Evolutionary conservation across 23 tunicate genomes (phyloP).

Genomic region (Pegea sp.): DNA sequence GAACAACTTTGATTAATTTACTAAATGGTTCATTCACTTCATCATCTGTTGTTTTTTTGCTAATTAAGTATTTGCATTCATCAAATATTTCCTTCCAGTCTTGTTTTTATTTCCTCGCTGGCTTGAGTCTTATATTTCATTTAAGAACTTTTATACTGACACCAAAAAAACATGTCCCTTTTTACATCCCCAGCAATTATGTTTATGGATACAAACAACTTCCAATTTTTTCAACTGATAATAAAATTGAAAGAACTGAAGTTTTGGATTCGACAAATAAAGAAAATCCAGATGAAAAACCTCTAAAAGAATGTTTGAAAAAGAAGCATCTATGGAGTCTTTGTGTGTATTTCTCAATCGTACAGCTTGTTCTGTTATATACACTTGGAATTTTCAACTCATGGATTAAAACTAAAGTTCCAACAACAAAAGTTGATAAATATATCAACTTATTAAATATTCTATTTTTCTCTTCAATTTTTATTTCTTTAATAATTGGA

Average conservation of each 20-base stretch:
- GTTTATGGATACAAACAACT: background rate
- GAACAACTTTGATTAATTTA: background rate
- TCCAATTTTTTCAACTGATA: background rate
- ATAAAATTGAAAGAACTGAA: background rate
- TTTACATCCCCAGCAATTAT: background rate
- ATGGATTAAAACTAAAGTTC: background rate
- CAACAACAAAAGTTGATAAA: background rate
- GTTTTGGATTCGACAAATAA: too few species aligned
- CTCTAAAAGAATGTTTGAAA: background rate
- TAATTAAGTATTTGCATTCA: background rate
- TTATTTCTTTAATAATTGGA: background rate
- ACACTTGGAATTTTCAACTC: background rate
- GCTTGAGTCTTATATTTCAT: background rate
- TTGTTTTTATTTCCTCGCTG: background rate
- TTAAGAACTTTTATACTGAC: background rate
- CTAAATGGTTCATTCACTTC: background rate
- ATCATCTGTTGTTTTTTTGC: background rate
- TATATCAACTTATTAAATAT: too few species aligned
- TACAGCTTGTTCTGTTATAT: background rate
- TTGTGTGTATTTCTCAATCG: background rate
- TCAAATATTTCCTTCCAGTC: background rate
- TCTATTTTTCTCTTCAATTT: background rate
- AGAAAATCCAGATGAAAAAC: background rate
- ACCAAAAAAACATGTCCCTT: background rate
- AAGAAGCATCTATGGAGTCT: background rate